Base-by-base conservation (phyloP, 2,113 vertebrate species). In the Noctilio leporinus region DNA sequence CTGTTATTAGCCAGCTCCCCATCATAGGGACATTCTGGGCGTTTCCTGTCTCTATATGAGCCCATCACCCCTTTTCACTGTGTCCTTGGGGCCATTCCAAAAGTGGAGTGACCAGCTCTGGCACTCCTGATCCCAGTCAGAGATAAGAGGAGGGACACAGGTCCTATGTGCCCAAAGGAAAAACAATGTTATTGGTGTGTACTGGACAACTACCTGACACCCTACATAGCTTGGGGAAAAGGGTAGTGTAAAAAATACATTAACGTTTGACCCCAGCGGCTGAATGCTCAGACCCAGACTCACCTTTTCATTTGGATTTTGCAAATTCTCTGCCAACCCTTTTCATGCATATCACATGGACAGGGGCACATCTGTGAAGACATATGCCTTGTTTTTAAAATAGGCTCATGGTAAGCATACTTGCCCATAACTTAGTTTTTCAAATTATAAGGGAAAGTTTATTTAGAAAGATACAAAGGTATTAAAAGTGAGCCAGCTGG, bases 291-390 rank as follows among this genome's bases (percentile, higher is more conserved):
- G 49, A 47, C 2, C 33, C 62, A 9, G 14, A 5, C 19, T n/a
- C 3, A 76, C 14, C 4, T 53, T 20, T 53, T 38, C 14, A 2
- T 53, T 24, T 10, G 14, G 16, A 40, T 59, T 38, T 16, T 43
- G 3, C 30, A 49, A 12, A 33, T 47, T 20, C 38, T 83, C 30
- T 35, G 15, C 40, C 10, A 0, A 2, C 10, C 76, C 64, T 69
- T 38, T 38, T 10, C 38, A 12, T 11, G 9, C 19, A 49, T 3
- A 10, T 59, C 28, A 55, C 6, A 20, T 22, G 40, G 1, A 43
- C 26, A 8, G 1, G 4, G 26, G 53, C 5, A 9, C n/a, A 3
- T 2, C 1, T 3, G 26, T 49, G 22, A 7, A 33, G 20, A 26
- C 7, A 6, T 20, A 5, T 17, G 14, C 28, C 20, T 70, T 47